Evolutionary conservation across 2,797 vertebrate species (phyloP), one percentile per base, ranked within the genome.

Genomic region (Astyanax mexicanus): DNA sequence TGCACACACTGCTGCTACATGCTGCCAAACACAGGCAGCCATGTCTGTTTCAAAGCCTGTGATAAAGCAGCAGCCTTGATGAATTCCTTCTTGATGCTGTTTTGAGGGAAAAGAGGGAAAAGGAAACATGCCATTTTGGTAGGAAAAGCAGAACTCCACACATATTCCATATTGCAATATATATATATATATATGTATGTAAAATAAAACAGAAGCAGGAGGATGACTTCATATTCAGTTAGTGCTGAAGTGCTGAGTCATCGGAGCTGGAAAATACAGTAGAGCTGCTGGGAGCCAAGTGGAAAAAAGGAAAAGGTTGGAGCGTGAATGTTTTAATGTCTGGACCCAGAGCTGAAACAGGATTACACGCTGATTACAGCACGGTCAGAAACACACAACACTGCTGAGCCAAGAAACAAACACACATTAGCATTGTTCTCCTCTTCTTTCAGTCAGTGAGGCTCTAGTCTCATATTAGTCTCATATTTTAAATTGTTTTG

Each of bases 1-100:
- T 74, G 38, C 45, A 67, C 6, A 45, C 52, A 38, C 58, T 54
- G 73, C 68, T 71, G 71, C 60, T 69, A 61, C 11, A 60, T 65
- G 71, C 40, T 75, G 40, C 40, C 25, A 66, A 42, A 72, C 38
- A 10, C 73, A 57, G 12, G 19, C 47, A 40, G 51, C 60, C 47
- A 62, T 80, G 40, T 74, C 80, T 37, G 35, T 67, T 65, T 74
- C 62, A 37, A 61, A 49, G 9, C 60, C 64, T 73, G 42, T 9
- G 69, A 72, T 60, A 55, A 44, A n/a, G 23, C 67, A 55, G 67
- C 15, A 60, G 19, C 27, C 44, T 44, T 37, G 57, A 64, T 64
- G 15, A 45, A 12, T 35, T 64, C 37, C n/a, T n/a, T n/a, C n/a
- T n/a, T n/a, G n/a, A n/a, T 21, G 11, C 9, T 54, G 37, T 32